Evolutionary conservation across 2,797 vertebrate species (phyloP), one percentile per base, ranked within the genome.

Genomic region (Gymnoscopelus microlampas): DNA sequence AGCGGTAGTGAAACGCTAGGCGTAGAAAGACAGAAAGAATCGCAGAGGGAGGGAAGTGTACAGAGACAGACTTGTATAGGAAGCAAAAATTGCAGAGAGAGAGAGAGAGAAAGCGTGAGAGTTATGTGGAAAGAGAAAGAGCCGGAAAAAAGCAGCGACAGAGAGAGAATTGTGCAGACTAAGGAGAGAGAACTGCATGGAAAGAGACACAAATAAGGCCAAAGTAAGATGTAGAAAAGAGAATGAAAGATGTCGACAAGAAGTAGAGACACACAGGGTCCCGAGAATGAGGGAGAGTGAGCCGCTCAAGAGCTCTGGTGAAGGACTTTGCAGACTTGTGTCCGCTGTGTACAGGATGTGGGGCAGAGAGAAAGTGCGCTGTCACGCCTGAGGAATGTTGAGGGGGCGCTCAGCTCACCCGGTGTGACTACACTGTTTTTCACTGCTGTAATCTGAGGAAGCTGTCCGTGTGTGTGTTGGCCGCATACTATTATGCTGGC

Each of bases 331-430:
- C 39, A 44, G 8, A 44, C 39, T 44, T 10, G 39, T 9, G 39
- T 44, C 39, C 7, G 39, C 39, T 44, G 39, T 44, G 39, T 44
- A 44, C 39, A 44, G 39, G 39, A 48, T 57, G 64, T 48, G 23
- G 15, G 60, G 62, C 53, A n/a, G n/a, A 48, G 62, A 57, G 57
- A 60, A 64, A 66, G 62, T 71, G 68, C 66, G 53, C 58, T 64
- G 69, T 79, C 69, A 72, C 23, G 65, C n/a, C 61, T 60, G 64
- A 61, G 77, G 73, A 79, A 79, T 79, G 77, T 58, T 68, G 71
- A 47, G 68, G 58, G 57, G 69, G 69, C 35, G 48, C 57, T 71
- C 12, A 12, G 39, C 39, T 44, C 39, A 44, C 39, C 47, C 53
- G 51, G 68, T 75, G 73, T 72, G 73, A 79, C 73, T 72, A 72